Percentiles rank a stretch among this genome's conserved stretches.
phyloP scores from a whole-genome alignment of 2,113 vertebrate genomes.

The Callithrix jacchus region DNA sequence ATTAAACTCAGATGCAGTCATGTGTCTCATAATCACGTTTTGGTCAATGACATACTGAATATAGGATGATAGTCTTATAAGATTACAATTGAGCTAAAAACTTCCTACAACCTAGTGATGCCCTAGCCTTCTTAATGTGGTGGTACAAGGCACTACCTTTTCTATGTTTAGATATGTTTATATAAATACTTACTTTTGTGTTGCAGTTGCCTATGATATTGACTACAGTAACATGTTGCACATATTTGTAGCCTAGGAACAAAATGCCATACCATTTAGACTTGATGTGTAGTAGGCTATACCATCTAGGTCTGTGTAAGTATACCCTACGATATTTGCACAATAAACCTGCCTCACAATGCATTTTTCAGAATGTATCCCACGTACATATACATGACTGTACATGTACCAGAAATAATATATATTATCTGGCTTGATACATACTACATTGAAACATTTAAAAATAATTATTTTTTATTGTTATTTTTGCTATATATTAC shows the following conservation, averaged over 20 bases:
- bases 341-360: neutral
- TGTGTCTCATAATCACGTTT: neutral
- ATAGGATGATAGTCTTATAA: neutral
- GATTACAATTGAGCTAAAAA: neutral
- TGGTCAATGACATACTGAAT: neutral
- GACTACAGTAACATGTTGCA: neutral
- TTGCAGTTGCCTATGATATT: neutral
- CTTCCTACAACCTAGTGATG: neutral
- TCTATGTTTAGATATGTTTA: neutral
- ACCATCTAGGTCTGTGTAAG: neutral
- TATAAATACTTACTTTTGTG: neutral
- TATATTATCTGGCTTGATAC: neutral
- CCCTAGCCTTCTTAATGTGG: neutral
- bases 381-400: neutral
- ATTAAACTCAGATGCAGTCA: neutral
- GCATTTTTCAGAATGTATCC: neutral
- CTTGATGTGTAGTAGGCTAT: neutral
- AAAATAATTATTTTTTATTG: neutral
- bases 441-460: neutral
- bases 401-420: neutral
- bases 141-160: neutral
- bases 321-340: neutral
- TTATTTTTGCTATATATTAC: neutral
- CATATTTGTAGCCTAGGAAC: neutral
- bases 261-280: neutral